Base-by-base conservation (phyloP, 2,113 vertebrate genomes). In the Periophthalmodon schlosseri region DNA sequence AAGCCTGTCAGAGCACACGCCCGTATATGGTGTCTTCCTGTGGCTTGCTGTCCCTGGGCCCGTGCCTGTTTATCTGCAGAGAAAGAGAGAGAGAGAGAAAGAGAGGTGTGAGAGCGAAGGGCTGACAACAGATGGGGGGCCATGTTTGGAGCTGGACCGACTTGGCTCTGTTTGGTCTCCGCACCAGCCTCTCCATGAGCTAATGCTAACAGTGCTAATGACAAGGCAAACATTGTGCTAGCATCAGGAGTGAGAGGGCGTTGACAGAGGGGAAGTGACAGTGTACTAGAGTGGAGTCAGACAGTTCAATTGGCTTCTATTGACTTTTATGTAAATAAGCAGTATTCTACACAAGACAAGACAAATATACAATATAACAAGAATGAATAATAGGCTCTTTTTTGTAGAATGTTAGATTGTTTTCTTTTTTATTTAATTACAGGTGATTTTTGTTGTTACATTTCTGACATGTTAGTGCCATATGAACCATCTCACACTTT, bases 131-230 rank as follows among this genome's bases (percentile, higher is more conserved):
- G 68, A 78, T 76, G 57, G 83, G 83, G 82, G 69, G 83, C 68
- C 78, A 63, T 87, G 81, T 89, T 85, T 85, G 82, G 79, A 82
- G 71, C 80, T 65, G 49, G 73, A 60, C 80, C 46, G 28, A 47
- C 15, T 84, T 68, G 81, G 89, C 71, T 73, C 47, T 85, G 80
- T 86, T 89, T 81, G 84, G 86, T 86, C 88, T 84, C 61, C 82
- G 61, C 23, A 74, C 72, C 84, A 83, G 68, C 44, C 46, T 0
- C 58, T 58, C 20, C 49, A 0, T 52, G 46, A 52, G 4, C 65
- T 74, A 83, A 80, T 83, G 84, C 71, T 79, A 86, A 88, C 78
- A 84, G 80, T 81, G 84, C 71, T 79, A 86, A 89, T 80, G 81
- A 84, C 85, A 89, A 85, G 87, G 87, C 85, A 88, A 88, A 86